phyloP scores from a whole-genome alignment of 2,888 invertebrate genomes.

The Cryptus viduatorius region DNA sequence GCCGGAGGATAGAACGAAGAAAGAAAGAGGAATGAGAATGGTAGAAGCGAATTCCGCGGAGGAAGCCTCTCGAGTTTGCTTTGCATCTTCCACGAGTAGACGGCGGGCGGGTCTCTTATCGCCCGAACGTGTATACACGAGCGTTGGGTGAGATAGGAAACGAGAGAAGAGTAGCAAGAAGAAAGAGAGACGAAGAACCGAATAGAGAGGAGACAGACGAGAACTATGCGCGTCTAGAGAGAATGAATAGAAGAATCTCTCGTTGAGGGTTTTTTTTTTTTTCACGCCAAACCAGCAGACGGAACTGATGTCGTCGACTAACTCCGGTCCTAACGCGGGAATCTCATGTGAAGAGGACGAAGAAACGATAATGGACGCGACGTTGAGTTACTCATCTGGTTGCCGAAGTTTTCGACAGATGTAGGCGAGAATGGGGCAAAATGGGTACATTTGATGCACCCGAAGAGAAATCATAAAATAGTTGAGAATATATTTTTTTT shows the following conservation, averaged over 20 bases:
- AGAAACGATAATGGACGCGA: constrained; percentile 40
- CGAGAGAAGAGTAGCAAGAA: constrained; percentile 35
- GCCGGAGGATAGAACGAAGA: constrained; percentile 26
- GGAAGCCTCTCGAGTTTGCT: constrained; percentile 70
- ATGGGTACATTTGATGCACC: too few species aligned
- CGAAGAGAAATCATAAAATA: too few species aligned
- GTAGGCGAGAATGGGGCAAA: neutral
- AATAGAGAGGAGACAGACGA: constrained; percentile 7
- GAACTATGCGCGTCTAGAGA: constrained; percentile 38
- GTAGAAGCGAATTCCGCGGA: constrained; percentile 58
- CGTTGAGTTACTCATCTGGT: constrained; percentile 23
- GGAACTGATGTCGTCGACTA: constrained; percentile 57
- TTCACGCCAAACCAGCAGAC: constrained; percentile 64
- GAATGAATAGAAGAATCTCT: constrained; percentile 64
- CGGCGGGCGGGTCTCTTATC: constrained; percentile 70
- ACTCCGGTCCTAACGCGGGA: constrained; percentile 22
- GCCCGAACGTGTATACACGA: constrained; percentile 70
- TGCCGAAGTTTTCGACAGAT: neutral
- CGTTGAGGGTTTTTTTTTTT: constrained; percentile 31
- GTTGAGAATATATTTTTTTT: too few species aligned
- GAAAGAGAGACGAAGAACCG: constrained; percentile 19
- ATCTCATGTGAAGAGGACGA: constrained; percentile 48
- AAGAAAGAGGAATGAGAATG: constrained; percentile 49
- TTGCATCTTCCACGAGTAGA: constrained; percentile 64
- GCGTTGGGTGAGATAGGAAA: constrained; percentile 60